phyloP scores from a whole-genome alignment of 2,113 vertebrate genomes.

The Fulica atra region DNA sequence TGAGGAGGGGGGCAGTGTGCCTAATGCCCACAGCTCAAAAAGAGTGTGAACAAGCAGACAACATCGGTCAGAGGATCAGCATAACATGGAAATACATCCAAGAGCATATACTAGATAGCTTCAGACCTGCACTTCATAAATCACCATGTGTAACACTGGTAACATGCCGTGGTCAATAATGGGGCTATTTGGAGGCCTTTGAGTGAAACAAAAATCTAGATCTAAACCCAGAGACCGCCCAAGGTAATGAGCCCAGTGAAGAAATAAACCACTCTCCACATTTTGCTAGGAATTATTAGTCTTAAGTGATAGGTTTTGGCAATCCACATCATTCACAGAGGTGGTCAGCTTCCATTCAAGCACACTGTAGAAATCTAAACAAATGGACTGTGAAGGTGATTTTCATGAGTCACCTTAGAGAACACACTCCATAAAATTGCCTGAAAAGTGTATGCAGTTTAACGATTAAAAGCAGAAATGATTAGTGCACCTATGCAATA shows the following conservation, averaged over 20 bases:
- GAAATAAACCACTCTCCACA: neutral
- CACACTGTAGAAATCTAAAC: neutral
- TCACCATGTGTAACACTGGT: neutral
- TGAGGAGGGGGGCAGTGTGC: neutral
- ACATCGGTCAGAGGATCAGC: neutral
- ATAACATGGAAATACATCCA: neutral
- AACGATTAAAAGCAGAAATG: neutral
- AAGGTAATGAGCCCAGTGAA: neutral
- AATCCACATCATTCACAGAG: neutral
- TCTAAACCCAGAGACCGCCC: neutral
- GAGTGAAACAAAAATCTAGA: neutral
- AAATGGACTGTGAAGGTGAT: slow-evolving; percentile 41
- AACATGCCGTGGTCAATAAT: neutral
- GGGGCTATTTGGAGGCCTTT: neutral
- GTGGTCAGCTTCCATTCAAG: neutral
- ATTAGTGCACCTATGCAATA: slow-evolving; percentile 7
- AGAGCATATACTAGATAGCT: neutral
- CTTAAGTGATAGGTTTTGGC: neutral
- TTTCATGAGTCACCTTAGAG: slow-evolving; percentile 21
- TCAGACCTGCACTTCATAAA: neutral
- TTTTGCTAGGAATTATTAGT: neutral
- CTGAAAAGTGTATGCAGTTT: neutral
- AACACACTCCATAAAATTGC: neutral
- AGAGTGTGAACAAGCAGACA: neutral
- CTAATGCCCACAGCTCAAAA: neutral